Evolutionary conservation across 2,113 vertebrate genomes (phyloP).

Genomic region (Kryptolebias marmoratus): DNA sequence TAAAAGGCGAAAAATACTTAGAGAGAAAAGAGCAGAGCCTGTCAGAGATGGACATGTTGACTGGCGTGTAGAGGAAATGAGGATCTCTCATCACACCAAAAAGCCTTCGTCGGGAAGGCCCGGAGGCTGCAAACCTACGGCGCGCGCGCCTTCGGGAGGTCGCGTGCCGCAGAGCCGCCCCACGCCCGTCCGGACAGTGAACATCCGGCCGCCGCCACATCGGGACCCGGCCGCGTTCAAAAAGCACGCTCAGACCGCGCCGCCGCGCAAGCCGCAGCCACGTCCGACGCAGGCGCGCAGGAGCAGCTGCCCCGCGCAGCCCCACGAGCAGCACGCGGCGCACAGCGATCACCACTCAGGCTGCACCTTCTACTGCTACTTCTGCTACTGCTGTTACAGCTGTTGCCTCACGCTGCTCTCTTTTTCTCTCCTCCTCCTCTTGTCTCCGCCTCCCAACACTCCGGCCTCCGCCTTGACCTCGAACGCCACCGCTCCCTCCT

Average conservation of each 20-base stretch:
- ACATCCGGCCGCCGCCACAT: constrained; percentile 54
- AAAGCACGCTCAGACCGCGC: constrained; percentile 48
- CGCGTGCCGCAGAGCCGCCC: constrained; percentile 40
- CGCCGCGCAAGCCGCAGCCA: constrained; percentile 42
- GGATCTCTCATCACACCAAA: constrained; percentile 73
- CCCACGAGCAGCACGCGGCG: constrained; percentile 50
- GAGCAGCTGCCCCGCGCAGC: constrained; percentile 41
- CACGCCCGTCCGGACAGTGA: constrained; percentile 46
- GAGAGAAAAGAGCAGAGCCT: constrained; percentile 62
- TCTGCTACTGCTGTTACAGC: constrained; percentile 84
- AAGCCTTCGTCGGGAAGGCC: constrained; percentile 62
- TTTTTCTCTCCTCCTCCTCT: constrained; percentile 87
- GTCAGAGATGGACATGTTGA: constrained; percentile 61
- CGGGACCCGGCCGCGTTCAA: constrained; percentile 56
- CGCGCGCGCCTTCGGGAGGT: constrained; percentile 46
- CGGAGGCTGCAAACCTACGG: constrained; percentile 49
- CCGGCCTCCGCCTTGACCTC: constrained; percentile 49
- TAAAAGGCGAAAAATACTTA: constrained; percentile 73
- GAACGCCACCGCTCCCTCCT: constrained; percentile 30
- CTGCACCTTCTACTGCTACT: constrained; percentile 82
- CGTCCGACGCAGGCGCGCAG: constrained; percentile 49
- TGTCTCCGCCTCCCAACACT: constrained; percentile 70
- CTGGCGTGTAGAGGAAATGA: constrained; percentile 69
- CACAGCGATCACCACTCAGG: constrained; percentile 73
- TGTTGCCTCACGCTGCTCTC: constrained; percentile 85